phyloP scores from a whole-genome alignment of 2,113 vertebrate genomes.

The Thunnus thynnus region DNA sequence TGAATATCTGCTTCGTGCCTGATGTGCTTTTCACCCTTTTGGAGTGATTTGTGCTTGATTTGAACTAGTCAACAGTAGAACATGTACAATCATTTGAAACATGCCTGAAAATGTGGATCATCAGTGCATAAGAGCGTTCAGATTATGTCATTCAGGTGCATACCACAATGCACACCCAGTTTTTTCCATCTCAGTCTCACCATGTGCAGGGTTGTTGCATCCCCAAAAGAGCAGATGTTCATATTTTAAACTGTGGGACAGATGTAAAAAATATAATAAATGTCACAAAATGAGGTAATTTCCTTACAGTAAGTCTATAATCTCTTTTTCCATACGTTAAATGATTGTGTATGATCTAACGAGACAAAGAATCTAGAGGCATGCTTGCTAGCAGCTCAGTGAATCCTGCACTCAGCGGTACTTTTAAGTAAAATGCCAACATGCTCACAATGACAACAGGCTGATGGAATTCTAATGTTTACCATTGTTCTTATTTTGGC shows the following conservation, averaged over 20 bases:
- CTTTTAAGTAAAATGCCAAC: too few relatives aligned
- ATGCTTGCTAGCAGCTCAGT: not conserved
- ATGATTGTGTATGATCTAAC: not conserved
- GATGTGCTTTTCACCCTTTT: not conserved
- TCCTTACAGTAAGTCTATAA: not conserved
- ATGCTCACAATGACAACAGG: too few relatives aligned
- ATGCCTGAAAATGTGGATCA: not conserved
- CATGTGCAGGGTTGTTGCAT: not conserved
- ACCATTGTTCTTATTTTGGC: too few relatives aligned
- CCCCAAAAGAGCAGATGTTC: slow-evolving; percentile 28
- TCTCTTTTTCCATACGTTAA: slow-evolving; percentile 25
- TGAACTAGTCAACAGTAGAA: not conserved
- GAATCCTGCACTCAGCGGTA: too few relatives aligned
- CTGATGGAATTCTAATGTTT: too few relatives aligned
- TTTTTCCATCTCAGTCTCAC: not conserved
- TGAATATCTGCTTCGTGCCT: not conserved
- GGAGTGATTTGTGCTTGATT: not conserved
- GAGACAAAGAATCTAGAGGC: not conserved
- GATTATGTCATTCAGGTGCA: not conserved
- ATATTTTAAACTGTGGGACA: slow-evolving; percentile 4
- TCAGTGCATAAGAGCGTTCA: not conserved
- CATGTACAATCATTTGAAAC: not conserved
- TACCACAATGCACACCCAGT: not conserved
- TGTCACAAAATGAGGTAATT: slow-evolving; percentile 19
- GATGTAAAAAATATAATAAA: slow-evolving; percentile 38